Evolutionary conservation across 2,888 invertebrate species (phyloP).

Genomic region (Trichopria drosophilae): DNA sequence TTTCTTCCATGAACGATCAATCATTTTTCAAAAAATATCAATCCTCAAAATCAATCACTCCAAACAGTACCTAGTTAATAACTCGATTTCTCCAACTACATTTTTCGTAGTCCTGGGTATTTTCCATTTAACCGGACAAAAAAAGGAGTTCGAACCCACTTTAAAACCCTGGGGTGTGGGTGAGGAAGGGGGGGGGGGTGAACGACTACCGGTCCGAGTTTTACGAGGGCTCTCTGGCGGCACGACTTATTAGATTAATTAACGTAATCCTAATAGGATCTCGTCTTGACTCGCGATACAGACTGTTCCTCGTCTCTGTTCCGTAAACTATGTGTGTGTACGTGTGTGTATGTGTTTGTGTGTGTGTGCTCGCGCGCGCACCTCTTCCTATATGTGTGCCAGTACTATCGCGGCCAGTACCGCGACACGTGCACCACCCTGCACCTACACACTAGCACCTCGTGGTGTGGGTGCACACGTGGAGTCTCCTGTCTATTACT

Average conservation of each 20-base stretch:
- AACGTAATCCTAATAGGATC: conserved; percentile 55
- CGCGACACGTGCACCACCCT: not conserved
- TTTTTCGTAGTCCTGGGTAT: too few relatives aligned
- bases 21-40: too few relatives aligned
- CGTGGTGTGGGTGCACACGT: conserved; percentile 24
- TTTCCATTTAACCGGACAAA: too few relatives aligned
- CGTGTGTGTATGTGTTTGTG: conserved; percentile 38
- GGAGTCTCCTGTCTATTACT: conserved; percentile 43
- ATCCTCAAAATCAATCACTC: too few relatives aligned
- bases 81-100: too few relatives aligned
- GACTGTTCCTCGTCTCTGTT: conserved; percentile 46
- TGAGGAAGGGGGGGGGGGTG: too few relatives aligned
- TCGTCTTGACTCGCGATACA: conserved; percentile 54
- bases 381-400: conserved; percentile 17
- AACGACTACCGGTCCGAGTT: conserved; percentile 2
- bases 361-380: conserved; percentile 26
- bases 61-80: too few relatives aligned
- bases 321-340: conserved; percentile 43
- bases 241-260: conserved; percentile 52
- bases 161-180: too few relatives aligned
- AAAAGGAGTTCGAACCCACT: too few relatives aligned
- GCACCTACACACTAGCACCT: conserved; percentile 31
- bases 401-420: conserved; percentile 14
- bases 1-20: too few relatives aligned
- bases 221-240: conserved; percentile 19